Evolutionary conservation across 2,888 invertebrate species (phyloP).

Genomic region (Lymantria dispar): DNA sequence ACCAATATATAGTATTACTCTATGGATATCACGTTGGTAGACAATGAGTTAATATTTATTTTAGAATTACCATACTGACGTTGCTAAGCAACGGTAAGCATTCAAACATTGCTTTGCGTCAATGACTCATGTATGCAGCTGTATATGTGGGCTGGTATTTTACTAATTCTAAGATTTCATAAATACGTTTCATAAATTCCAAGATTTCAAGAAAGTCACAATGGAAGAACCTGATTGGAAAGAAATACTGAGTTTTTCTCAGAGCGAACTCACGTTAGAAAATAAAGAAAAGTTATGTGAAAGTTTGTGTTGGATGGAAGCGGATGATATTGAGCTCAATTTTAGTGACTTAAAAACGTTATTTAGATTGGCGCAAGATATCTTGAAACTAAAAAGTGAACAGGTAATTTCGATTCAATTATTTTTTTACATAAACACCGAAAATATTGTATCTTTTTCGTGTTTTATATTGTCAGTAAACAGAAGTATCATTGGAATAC

Average conservation of each 20-base stretch:
- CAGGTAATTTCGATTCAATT: slow-evolving; percentile 69
- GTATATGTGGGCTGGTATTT: no score
- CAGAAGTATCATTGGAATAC: no score
- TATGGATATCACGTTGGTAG: no score
- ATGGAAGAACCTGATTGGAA: slow-evolving; percentile 83
- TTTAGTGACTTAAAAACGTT: slow-evolving; percentile 80
- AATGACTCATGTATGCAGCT: slow-evolving; percentile 10
- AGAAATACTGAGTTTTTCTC: slow-evolving; percentile 78
- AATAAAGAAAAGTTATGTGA: slow-evolving; percentile 85
- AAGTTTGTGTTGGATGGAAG: slow-evolving; percentile 83
- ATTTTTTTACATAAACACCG: no score
- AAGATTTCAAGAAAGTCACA: slow-evolving; percentile 2
- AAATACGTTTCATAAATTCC: not conserved
- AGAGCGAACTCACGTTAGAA: slow-evolving; percentile 79
- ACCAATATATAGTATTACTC: no score
- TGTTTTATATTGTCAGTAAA: no score
- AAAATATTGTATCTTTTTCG: no score
- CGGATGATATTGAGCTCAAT: slow-evolving; percentile 81
- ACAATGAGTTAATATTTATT: no score
- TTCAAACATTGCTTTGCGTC: slow-evolving; percentile 28
- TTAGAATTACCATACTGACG: slow-evolving; percentile 11
- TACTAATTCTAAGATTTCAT: no score
- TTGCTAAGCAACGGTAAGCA: slow-evolving; percentile 53
- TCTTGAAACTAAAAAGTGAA: slow-evolving; percentile 86
- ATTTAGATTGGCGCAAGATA: slow-evolving; percentile 85